phyloP scores from a whole-genome alignment of 92 coral and sea anemone genomes.

The Paramuricea clavata region DNA sequence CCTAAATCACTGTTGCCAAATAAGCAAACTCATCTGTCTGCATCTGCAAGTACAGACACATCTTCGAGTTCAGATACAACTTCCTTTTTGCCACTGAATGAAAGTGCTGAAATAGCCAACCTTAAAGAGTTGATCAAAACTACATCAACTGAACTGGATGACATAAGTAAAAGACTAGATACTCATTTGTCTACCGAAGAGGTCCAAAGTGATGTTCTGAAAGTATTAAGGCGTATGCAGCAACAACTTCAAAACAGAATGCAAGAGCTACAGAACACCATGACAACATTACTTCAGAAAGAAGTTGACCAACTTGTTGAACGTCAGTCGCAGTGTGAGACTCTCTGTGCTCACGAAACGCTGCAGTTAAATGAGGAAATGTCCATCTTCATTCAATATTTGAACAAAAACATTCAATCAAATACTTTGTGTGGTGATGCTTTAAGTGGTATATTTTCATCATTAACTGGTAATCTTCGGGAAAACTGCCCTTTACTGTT shows the following conservation, averaged over 20 bases:
- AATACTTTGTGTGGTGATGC: constrained; percentile 33
- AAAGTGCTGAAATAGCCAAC: constrained; percentile 28
- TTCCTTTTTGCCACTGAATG: neutral
- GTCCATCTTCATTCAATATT: constrained; percentile 23
- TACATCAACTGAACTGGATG: constrained; percentile 29
- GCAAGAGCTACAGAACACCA: constrained; percentile 26
- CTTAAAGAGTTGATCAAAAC: constrained; percentile 18
- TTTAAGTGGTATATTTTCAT: constrained; percentile 39
- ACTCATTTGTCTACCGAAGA: constrained; percentile 15
- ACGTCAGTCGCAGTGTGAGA: constrained; percentile 28
- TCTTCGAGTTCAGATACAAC: neutral
- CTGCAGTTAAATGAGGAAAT: constrained; percentile 39
- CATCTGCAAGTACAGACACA: constrained; percentile 6
- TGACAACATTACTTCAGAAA: constrained; percentile 28
- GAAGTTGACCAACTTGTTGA: constrained; percentile 41
- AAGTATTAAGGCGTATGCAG: constrained; percentile 41
- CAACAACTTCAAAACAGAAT: constrained; percentile 26
- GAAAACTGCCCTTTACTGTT: constrained; percentile 45
- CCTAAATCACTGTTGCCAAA: neutral
- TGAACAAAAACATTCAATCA: constrained; percentile 36
- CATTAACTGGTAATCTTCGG: constrained; percentile 34
- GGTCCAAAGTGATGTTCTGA: constrained; percentile 20
- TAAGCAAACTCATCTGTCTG: neutral
- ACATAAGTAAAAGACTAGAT: constrained; percentile 37
- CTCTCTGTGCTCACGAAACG: constrained; percentile 41